Base-by-base conservation (phyloP, 2,113 vertebrate genomes). In the Scatophagus argus region DNA sequence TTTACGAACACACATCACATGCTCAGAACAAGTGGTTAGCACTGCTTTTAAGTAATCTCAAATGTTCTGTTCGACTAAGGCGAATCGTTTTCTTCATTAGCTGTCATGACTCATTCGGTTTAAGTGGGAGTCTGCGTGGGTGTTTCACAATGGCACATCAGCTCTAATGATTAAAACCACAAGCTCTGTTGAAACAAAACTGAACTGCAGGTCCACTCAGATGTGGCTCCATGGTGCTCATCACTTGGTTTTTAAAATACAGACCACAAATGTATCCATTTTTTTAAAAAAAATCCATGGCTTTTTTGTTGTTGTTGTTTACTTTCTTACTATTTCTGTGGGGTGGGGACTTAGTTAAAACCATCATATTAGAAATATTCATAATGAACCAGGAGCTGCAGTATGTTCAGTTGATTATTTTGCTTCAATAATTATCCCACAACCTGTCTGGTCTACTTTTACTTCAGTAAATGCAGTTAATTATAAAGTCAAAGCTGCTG, bases 91-190 rank as follows among this genome's bases (percentile, higher is more conserved):
- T 55, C 36, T 60, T 59, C 55, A 51, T 77, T 62, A 47, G 51
- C 17, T 49, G 70, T 62, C 36, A 31, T 83, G 74, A 81, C 36
- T 83, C 74, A 78, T 36, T 63, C 64, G 25, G 19, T 34, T 2
- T 34, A 67, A 52, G 81, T 71, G 44, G 60, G 79, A 63, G 49
- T 76, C 65, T 34, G 16, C 25, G 23, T 16, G 46, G 52, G 39
- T 38, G 43, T 71, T 75, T 71, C 71, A 54, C 58, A 59, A 70
- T 21, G 17, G 4, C 27, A 36, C 41, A 1, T 23, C 16, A 46
- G 58, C 41, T 17, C 14, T 67, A 39, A 69, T 66, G 65, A 68
- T 51, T n/a, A 41, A 83, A 84, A 76, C 27, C 21, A 84, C 39
- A 78, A n/a, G 64, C 6, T 65, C 13, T 43, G 64, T 44, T 59